Conservation (phyloP, 2,113 vertebrate species). For the Chloropsis cyanopogon region DNA sequence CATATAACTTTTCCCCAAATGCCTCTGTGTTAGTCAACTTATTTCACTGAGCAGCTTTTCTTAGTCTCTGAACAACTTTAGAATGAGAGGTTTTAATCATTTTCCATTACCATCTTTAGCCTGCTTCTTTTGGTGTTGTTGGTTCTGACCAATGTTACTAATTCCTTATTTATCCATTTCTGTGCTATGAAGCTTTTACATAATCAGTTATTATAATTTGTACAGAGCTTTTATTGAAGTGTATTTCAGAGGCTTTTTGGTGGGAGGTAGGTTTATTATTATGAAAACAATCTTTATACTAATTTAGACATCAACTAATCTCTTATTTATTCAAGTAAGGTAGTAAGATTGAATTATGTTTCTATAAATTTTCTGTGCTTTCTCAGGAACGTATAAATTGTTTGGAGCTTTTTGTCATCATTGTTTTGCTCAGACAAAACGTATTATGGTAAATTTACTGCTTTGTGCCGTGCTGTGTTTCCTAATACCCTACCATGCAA, state of each 20-base stretch:
- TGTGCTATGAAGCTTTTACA: background rate
- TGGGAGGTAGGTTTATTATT: background rate
- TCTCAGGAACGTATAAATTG: background rate
- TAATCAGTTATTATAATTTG: background rate
- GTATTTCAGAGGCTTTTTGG: background rate
- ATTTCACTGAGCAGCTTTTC: background rate
- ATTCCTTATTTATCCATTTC: background rate
- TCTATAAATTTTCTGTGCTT: background rate
- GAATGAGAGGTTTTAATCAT: background rate
- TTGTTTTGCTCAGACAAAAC: slow-evolving; percentile 12
- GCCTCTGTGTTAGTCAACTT: background rate
- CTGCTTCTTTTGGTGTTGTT: background rate
- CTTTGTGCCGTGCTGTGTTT: background rate
- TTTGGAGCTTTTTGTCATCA: background rate
- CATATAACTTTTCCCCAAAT: background rate
- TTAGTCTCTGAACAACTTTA: background rate
- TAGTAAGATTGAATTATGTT: background rate
- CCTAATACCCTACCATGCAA: background rate
- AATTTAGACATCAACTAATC: background rate
- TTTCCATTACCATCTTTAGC: background rate
- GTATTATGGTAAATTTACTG: background rate
- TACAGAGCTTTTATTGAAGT: background rate
- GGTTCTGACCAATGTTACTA: background rate
- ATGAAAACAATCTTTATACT: background rate
- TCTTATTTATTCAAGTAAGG: slow-evolving; percentile 17